A percentile compares a stretch with the other conserved stretches of the same genome.
Evolutionary conservation across 2,888 invertebrate genomes (phyloP).

Genomic region (Cheilosia pagana): DNA sequence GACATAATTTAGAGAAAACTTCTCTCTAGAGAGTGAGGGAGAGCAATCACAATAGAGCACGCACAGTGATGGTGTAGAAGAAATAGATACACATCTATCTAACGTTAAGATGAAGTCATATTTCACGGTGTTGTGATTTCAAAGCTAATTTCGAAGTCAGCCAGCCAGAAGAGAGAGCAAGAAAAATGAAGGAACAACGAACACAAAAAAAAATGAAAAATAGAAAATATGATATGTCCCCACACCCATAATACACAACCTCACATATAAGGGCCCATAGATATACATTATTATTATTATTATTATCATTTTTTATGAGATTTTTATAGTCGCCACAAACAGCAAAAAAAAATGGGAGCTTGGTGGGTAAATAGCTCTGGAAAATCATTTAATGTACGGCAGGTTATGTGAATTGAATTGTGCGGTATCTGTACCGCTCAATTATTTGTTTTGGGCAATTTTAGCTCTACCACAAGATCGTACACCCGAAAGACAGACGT

Average conservation of each 20-base stretch:
- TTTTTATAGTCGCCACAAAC: too few species aligned
- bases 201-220: slow-evolving; percentile 14
- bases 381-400: too few species aligned
- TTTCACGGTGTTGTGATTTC: slow-evolving; percentile 72
- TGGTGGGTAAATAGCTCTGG: too few species aligned
- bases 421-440: too few species aligned
- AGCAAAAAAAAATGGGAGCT: too few species aligned
- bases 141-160: slow-evolving; percentile 68
- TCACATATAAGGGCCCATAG: background rate
- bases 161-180: slow-evolving; percentile 67
- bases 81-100: slow-evolving; percentile 54
- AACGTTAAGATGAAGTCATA: slow-evolving; percentile 69
- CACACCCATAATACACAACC: slow-evolving; percentile 23
- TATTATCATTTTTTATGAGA: background rate
- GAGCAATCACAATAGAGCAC: slow-evolving; percentile 21
- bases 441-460: too few species aligned
- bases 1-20: slow-evolving; percentile 1
- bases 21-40: background rate
- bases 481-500: too few species aligned
- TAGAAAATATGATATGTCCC: slow-evolving; percentile 46
- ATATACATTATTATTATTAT: background rate
- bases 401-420: too few species aligned
- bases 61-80: slow-evolving; percentile 10
- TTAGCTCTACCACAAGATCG: too few species aligned
- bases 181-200: slow-evolving; percentile 36